Evolutionary conservation across 2,797 vertebrate genomes (phyloP).

Genomic region (Squalus acanthias): DNA sequence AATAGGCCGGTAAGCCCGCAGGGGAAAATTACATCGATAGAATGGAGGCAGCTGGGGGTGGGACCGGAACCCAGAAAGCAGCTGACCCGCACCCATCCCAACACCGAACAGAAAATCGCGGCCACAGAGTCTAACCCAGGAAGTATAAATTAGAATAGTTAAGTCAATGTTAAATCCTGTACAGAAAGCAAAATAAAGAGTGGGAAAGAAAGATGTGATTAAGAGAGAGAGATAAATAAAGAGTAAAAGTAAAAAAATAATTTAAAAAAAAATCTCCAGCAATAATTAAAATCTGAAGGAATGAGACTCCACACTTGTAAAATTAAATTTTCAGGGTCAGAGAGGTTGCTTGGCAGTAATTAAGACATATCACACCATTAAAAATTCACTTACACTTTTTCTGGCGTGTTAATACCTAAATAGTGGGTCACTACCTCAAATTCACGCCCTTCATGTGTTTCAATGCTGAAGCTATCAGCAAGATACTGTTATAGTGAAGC

Average conservation of each 20-base stretch:
- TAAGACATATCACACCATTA: background rate
- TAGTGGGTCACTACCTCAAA: background rate
- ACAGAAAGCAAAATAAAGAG: background rate
- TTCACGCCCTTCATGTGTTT: background rate
- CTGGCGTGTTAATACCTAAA: background rate
- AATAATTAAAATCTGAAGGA: background rate
- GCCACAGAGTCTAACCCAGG: background rate
- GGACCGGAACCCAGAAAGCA: no score
- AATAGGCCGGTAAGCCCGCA: no score
- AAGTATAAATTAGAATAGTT: background rate
- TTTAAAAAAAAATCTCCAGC: background rate
- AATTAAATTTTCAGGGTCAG: background rate
- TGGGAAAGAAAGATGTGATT: background rate
- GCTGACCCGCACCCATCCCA: no score
- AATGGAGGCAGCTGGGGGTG: no score
- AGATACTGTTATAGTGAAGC: background rate
- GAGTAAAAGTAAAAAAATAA: no score
- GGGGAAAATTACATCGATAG: no score
- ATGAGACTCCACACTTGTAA: background rate
- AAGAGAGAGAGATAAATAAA: no score
- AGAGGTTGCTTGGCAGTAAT: background rate
- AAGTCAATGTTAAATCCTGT: background rate
- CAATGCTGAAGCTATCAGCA: background rate
- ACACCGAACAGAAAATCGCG: no score
- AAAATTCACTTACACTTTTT: background rate